Evolutionary conservation across 1,140 invertebrate genomes (phyloP).

Genomic region (Phthorimaea operculella): DNA sequence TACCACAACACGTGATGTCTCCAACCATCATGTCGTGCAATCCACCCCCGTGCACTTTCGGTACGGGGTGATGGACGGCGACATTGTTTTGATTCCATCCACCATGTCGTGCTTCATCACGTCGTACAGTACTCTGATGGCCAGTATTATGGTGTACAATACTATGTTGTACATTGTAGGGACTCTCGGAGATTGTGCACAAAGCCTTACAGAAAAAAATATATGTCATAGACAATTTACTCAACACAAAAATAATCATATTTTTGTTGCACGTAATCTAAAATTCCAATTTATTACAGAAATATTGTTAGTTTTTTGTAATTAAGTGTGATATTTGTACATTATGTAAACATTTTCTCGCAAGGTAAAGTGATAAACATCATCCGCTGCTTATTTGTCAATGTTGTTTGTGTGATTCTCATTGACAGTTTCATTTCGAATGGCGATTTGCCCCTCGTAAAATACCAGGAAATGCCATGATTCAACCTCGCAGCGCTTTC

Average conservation of each 20-base stretch:
- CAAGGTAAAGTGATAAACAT: conserved; percentile 34
- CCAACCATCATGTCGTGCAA: no score
- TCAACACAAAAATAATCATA: conserved; percentile 30
- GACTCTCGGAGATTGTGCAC: no score
- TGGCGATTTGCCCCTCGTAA: conserved; percentile 60
- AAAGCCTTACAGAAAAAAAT: conserved; percentile 14
- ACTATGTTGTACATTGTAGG: no score
- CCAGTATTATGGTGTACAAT: no score
- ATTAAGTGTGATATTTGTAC: conserved; percentile 26
- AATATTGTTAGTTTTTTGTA: conserved; percentile 32
- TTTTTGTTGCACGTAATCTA: conserved; percentile 63
- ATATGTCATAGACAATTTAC: conserved; percentile 43
- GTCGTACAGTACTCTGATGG: no score
- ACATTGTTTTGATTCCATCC: no score
- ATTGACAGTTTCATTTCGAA: conserved; percentile 60
- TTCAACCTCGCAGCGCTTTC: conserved; percentile 50
- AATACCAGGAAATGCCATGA: conserved; percentile 69
- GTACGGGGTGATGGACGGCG: no score
- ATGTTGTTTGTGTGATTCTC: conserved; percentile 56
- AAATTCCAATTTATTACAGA: conserved; percentile 61
- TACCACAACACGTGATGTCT: no score
- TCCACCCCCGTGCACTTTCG: no score
- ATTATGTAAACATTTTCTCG: conserved; percentile 41
- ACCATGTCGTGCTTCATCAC: no score
- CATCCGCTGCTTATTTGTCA: conserved; percentile 23